A percentile compares a stretch with the other conserved stretches of the same genome.
phyloP scores from a whole-genome alignment of 2,113 vertebrate genomes.

The Neoarius graeffei region DNA sequence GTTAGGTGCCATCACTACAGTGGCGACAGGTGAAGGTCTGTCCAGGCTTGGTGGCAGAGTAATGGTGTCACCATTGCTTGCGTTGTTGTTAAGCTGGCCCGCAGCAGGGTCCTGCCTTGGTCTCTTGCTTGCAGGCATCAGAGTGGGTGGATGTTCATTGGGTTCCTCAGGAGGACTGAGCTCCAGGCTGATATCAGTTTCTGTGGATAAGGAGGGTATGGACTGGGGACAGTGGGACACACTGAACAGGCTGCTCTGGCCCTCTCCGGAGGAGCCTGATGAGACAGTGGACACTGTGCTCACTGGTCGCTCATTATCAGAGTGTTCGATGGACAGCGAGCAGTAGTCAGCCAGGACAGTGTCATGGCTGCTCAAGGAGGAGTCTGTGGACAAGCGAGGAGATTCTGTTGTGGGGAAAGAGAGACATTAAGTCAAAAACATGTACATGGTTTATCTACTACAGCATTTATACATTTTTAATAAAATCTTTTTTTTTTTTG shows the following conservation, averaged over 20 bases:
- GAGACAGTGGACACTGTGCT: conserved; percentile 76
- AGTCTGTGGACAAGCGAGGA: conserved; percentile 72
- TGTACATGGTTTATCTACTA: not conserved
- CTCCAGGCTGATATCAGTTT: conserved; percentile 67
- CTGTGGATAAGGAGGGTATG: not conserved
- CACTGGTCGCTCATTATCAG: conserved; percentile 74
- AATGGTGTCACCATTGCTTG: conserved; percentile 66
- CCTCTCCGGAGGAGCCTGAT: conserved; percentile 73
- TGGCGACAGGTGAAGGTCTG: conserved; percentile 69
- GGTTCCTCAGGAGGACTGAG: conserved; percentile 64
- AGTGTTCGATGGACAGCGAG: conserved; percentile 62
- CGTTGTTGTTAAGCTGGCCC: conserved; percentile 65
- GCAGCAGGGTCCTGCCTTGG: conserved; percentile 36
- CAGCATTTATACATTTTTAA: not conserved
- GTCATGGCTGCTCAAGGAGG: conserved; percentile 74
- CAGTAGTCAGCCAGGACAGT: conserved; percentile 68
- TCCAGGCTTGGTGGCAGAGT: conserved; percentile 37
- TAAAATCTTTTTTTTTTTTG: not conserved
- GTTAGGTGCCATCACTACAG: conserved; percentile 68
- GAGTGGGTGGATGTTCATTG: conserved; percentile 26
- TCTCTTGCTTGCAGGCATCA: conserved; percentile 25
- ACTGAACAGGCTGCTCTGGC: conserved; percentile 54
- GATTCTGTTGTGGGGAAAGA: conserved; percentile 66
- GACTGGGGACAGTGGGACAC: conserved; percentile 1
- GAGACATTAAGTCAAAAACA: not conserved